Evolutionary conservation across 2,113 vertebrate species (phyloP), one percentile per base, ranked within the genome.

Genomic region (Microcebus griseorufus): DNA sequence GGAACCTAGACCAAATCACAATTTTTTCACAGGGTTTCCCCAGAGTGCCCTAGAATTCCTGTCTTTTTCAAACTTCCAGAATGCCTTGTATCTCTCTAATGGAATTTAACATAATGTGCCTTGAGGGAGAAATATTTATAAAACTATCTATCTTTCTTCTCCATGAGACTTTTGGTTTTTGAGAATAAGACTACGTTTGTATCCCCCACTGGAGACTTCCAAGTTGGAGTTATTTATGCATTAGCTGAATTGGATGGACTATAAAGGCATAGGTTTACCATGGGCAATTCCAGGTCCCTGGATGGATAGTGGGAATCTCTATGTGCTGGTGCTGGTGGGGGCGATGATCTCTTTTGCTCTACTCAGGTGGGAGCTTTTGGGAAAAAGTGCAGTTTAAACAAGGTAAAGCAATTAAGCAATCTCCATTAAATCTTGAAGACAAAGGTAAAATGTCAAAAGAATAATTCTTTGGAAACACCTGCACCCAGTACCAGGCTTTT

Each of bases 401-500:
- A 42, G n/a, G 29, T 67, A 88, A 82, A 83, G 11, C 39, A 83
- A 9, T 22, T 73, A 91, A 90, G 25, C 32, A 93, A 69, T 27
- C 1, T 39, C 14, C 42, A 86, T 53, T 55, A 83, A 75, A 78
- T 88, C 78, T 79, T n/a, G 55, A 89, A 85, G 67, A 53, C 42
- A 75, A 69, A 64, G 29, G 53, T 55, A 84, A 86, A 53, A 75
- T 76, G 55, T 85, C 51, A 80, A 69, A 60, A 88, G 64, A 94
- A 96, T 64, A 84, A 80, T 42, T 9, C 7, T 93, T 90, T 93
- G 53, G 76, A 94, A 86, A 94, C 2, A 87, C 65, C 32, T 87
- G n/a, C 18, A 73, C 10, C 17, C 3, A 58, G 25, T 27, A 83
- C 53, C 25, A 88, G 64, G 14, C 23, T 27, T 42, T 81, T 45